phyloP scores from a whole-genome alignment of 2,113 vertebrate genomes.

The Chaetodon trifascialis region DNA sequence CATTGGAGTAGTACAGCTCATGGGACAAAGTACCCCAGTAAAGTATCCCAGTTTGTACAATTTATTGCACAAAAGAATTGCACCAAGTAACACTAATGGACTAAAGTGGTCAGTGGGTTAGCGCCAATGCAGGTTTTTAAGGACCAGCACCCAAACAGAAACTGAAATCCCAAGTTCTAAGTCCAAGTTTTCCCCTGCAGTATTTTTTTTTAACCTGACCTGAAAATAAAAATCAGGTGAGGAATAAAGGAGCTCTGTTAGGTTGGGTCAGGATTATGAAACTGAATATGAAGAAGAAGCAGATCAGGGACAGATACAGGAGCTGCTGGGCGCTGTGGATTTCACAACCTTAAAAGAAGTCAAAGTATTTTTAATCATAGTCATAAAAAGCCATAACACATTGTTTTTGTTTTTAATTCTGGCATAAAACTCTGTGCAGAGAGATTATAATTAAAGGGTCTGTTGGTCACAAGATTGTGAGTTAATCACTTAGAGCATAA shows the following conservation, averaged over 20 bases:
- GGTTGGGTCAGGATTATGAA: not conserved
- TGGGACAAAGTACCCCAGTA: too few relatives aligned
- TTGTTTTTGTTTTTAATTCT: not conserved
- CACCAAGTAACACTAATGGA: too few relatives aligned
- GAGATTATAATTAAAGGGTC: not conserved
- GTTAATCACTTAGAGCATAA: slow-evolving; percentile 2
- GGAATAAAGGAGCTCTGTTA: not conserved
- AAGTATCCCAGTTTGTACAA: too few relatives aligned
- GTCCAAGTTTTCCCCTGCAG: too few relatives aligned
- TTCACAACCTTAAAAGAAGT: not conserved
- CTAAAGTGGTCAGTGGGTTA: too few relatives aligned
- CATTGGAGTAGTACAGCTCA: not conserved
- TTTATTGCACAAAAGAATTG: too few relatives aligned
- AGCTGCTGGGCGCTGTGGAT: not conserved
- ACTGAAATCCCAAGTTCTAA: not conserved
- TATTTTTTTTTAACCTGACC: not conserved
- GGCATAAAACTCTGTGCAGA: not conserved
- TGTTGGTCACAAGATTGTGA: not conserved
- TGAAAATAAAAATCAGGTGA: not conserved
- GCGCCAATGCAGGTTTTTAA: not conserved
- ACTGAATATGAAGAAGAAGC: not conserved
- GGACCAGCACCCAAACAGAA: not conserved
- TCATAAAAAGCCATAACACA: not conserved
- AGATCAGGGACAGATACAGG: not conserved
- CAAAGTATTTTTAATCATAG: not conserved